Evolutionary conservation across 2,113 vertebrate species (phyloP), one percentile per base, ranked within the genome.

Genomic region (Gadus macrocephalus): DNA sequence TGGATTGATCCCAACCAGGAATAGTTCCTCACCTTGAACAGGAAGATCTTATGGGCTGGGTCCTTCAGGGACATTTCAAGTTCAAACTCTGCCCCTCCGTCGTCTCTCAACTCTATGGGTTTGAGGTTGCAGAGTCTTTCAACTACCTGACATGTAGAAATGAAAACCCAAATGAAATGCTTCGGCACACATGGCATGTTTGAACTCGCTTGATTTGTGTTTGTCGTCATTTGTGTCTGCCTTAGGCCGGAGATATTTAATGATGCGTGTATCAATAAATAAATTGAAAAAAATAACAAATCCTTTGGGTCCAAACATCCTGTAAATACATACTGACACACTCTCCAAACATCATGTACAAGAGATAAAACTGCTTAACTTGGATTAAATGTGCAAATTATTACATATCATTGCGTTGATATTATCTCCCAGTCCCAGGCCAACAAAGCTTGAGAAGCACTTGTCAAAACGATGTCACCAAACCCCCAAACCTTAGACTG

Each of bases 61-160:
- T 91, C 87, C 84, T 91, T 95, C 69, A 97, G 90, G 15, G 93
- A 89, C 92, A 97, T 90, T 77, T 95, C 93, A 87, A 96, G 82
- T 74, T 92, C 91, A 82, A 96, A 95, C 0, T 84, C 85, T 38
- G 94, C 93, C 17, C 73, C 89, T 0, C 93, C 91, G 25, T 69
- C 62, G 38, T 71, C 79, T 83, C 89, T 93, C 68, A 95, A 56
- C 78, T 69, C 89, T 73, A 96, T 86, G 28, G 93, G 94, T 64
- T 85, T 90, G 20, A 94, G 78, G 82, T 93, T 94, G 77, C 66
- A 83, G 15, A 95, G 53, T 28, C 79, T 64, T 20, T 89, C 85
- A 73, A 96, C 22, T 19, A 92, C 92, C 95, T 96, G 56, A 65
- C 28, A 59, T 0, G 2, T 35, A 38, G 4, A 6, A 11, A 16